Base-by-base conservation (phyloP, 2,797 vertebrate genomes). In the Dipus sagitta region DNA sequence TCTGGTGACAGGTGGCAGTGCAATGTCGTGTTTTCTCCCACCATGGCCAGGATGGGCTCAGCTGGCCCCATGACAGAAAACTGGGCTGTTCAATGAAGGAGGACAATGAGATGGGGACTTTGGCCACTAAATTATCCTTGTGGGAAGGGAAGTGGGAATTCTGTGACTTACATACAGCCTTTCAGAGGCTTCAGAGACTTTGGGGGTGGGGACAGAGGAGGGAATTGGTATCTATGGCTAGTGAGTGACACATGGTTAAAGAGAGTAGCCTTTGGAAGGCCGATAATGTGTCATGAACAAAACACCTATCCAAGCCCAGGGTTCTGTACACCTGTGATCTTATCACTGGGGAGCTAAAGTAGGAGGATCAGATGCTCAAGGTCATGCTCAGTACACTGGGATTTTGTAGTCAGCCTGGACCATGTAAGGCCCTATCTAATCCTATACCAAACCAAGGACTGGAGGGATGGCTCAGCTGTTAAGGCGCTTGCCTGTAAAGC, bases 41-140 rank as follows among this genome's bases (percentile, higher is more conserved):
- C 71, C 94, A 94, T 75, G 83, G 85, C 93, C 91, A 96, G 93
- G 64, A 96, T 20, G 13, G 96, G 96, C 12, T 64, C 81, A 1
- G 90, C 52, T 0, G 96, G 96, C 6, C 96, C 96, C 94, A 96
- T 0, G 2, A 96, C 97, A 12, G 88, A 81, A 65, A 97, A 97
- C 68, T 96, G 96, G 47, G 64, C 97, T 97, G 76, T 93, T 58
- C 14, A 23, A 92, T 42, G 88, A 77, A 95, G 47, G 6, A 2
- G 8, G 6, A 71, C 75, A 90, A n/a, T 92, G 68, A 93, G 68
- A 47, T 1, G 24, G 64, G 67, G 64, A 54, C 21, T 3, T 0
- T 4, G 6, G 58, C 6, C 30, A 0, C 10, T 10, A 58, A 4
- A 83, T 30, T 34, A 9, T 21, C 11, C 34, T 14, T 58, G 15